Evolutionary conservation across 2,113 vertebrate genomes (phyloP).

Genomic region (Tonatia bakeri): DNA sequence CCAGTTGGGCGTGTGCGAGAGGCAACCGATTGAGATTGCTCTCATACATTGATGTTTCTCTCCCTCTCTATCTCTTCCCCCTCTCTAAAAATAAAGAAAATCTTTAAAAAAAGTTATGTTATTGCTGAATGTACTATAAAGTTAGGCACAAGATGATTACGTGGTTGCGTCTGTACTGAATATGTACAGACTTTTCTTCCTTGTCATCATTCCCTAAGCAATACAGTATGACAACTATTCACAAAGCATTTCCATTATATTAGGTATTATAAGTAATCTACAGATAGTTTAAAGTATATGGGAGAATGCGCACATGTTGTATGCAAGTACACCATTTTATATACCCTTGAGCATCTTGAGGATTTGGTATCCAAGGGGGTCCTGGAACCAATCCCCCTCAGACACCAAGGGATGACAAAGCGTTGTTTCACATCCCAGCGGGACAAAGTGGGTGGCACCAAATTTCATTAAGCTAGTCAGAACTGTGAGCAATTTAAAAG

Average conservation of each 20-base stretch:
- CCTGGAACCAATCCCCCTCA: not conserved
- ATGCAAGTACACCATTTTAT: not conserved
- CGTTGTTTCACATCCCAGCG: not conserved
- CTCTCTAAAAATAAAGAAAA: too few relatives aligned
- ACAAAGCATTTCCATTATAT: not conserved
- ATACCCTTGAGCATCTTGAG: not conserved
- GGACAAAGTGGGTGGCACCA: not conserved
- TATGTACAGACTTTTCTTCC: not conserved
- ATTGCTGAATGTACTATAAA: not conserved
- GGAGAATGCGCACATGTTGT: not conserved
- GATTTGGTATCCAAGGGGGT: not conserved
- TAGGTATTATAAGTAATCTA: not conserved
- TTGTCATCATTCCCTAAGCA: not conserved
- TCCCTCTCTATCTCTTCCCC: too few relatives aligned
- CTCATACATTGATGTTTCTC: too few relatives aligned
- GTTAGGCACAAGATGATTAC: not conserved
- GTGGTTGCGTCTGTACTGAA: not conserved
- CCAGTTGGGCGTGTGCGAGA: too few relatives aligned
- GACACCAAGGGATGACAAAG: not conserved
- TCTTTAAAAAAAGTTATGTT: not conserved
- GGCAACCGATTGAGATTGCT: too few relatives aligned
- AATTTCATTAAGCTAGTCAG: not conserved
- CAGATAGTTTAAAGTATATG: not conserved
- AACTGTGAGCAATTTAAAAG: not conserved
- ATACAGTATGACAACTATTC: not conserved